phyloP scores from a whole-genome alignment of 2,888 invertebrate genomes.

The Dioctria rufipes region DNA sequence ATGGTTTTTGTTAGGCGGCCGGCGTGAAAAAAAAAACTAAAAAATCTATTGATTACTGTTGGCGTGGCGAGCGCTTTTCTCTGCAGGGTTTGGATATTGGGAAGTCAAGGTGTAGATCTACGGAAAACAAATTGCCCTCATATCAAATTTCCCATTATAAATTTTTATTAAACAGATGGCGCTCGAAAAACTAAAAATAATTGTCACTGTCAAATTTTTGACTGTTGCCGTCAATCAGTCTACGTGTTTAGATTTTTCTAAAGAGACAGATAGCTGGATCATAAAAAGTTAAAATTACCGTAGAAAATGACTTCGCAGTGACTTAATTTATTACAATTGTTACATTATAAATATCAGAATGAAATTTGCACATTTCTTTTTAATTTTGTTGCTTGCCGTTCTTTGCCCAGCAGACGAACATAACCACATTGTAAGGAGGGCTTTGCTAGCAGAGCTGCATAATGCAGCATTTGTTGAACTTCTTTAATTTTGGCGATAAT shows the following conservation, averaged over 20 bases:
- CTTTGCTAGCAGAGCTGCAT: background rate
- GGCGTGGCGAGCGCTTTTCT: no score
- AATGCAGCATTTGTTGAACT: no score
- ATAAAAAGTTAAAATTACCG: slow-evolving; percentile 32
- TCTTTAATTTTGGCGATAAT: background rate
- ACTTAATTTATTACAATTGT: slow-evolving; percentile 9
- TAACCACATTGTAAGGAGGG: slow-evolving; percentile 80
- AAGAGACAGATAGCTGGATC: background rate
- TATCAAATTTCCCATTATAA: no score
- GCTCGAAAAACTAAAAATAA: background rate
- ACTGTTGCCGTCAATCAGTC: slow-evolving; percentile 43
- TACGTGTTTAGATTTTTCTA: slow-evolving; percentile 58
- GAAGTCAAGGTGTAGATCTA: no score
- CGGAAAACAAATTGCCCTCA: no score
- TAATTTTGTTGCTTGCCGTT: slow-evolving; percentile 64
- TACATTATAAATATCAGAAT: slow-evolving; percentile 19
- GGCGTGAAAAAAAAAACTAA: no score
- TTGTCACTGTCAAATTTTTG: slow-evolving; percentile 30
- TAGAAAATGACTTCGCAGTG: slow-evolving; percentile 51
- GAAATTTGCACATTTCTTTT: slow-evolving; percentile 60
- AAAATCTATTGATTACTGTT: no score
- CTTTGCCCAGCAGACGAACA: slow-evolving; percentile 79
- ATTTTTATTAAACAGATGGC: no score
- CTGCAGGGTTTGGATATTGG: no score
- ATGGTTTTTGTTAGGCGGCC: no score